Conservation (phyloP, 2,888 invertebrate genomes). For the Sarcophaga carnaria region DNA sequence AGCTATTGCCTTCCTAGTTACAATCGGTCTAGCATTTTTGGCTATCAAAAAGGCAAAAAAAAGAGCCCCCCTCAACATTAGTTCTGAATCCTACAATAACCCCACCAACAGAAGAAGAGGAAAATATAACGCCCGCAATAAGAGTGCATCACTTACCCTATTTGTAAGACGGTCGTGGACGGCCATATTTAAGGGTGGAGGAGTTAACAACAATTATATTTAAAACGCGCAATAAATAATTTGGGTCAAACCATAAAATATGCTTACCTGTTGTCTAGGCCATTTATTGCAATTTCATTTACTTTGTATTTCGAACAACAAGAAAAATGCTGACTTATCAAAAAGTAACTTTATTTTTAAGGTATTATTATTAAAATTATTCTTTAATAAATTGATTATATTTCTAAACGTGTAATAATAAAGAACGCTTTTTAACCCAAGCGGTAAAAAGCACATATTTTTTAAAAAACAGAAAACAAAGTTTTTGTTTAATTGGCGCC, state of each 20-base stretch:
- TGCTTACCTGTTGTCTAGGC: no score
- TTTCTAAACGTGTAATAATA: no score
- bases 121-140: background rate
- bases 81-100: constrained; percentile 4
- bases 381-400: no score
- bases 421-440: no score
- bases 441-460: no score
- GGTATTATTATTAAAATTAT: no score
- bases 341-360: no score
- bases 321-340: no score
- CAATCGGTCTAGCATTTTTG: background rate
- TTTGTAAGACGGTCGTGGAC: constrained; percentile 24
- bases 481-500: no score
- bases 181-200: constrained; percentile 30
- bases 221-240: constrained; percentile 3
- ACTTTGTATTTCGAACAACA: no score
- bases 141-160: constrained; percentile 22
- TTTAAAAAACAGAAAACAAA: no score
- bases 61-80: background rate
- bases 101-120: constrained; percentile 3
- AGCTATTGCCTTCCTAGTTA: background rate
- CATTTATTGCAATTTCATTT: no score
- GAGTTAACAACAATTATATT: constrained; percentile 20
- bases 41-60: background rate
- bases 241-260: background rate